phyloP scores from a whole-genome alignment of 64 coral and sea anemone species.

The Porites australiensis region DNA sequence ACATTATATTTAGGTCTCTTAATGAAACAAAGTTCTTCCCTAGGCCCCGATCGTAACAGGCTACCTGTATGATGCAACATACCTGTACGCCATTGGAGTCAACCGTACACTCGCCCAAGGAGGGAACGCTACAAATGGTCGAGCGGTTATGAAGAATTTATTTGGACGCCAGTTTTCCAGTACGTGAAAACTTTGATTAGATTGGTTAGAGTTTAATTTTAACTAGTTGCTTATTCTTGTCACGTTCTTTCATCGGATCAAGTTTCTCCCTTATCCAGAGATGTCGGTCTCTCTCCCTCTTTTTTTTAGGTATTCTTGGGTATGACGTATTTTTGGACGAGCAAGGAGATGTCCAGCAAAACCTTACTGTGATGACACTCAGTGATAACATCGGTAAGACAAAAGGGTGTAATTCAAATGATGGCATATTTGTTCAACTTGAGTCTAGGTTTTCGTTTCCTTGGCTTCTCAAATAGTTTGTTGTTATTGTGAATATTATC shows the following conservation, averaged over 20 bases:
- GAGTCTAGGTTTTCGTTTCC: no score
- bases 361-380: constrained; percentile 80
- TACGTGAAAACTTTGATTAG: not conserved
- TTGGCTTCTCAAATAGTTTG: no score
- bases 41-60: constrained; percentile 61
- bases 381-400: constrained; percentile 55
- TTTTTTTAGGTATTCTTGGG: constrained; percentile 79
- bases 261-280: not conserved
- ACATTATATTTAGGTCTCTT: not conserved
- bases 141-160: constrained; percentile 61
- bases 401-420: not conserved
- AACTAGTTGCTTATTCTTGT: not conserved
- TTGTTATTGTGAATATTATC: no score
- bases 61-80: constrained; percentile 89
- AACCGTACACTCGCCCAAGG: constrained; percentile 77
- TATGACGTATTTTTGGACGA: constrained; percentile 73
- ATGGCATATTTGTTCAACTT: no score
- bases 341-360: constrained; percentile 80
- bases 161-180: constrained; percentile 67
- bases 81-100: constrained; percentile 88
- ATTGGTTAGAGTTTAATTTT: not conserved
- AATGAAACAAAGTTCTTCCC: not conserved
- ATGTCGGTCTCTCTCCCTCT: not conserved
- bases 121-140: constrained; percentile 64
- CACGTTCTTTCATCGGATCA: not conserved